Conservation (phyloP, 1,140 invertebrate species). For the Contarinia nasturtii region DNA sequence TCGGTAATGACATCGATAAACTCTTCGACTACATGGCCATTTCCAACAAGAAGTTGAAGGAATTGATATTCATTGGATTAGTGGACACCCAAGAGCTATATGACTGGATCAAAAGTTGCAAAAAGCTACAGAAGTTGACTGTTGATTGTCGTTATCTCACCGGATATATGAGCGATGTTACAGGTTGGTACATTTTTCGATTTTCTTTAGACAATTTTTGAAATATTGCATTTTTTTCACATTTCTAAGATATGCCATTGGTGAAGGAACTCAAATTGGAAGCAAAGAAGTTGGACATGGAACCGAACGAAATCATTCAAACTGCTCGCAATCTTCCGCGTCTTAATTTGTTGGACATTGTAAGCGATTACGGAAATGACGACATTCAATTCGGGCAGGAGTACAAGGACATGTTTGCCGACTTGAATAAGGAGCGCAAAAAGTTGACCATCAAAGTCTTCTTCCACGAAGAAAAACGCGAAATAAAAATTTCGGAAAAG, state of each 20-base stretch:
- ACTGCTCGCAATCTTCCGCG: background rate
- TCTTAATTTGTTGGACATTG: background rate
- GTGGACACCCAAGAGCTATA: background rate
- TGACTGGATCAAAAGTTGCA: background rate
- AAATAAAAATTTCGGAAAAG: background rate
- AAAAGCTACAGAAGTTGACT: background rate
- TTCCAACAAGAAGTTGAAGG: background rate
- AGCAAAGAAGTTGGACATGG: background rate
- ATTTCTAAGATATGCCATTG: background rate
- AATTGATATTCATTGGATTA: background rate
- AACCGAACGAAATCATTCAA: background rate
- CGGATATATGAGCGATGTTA: background rate
- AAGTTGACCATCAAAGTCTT: background rate
- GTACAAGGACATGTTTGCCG: background rate
- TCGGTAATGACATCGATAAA: background rate
- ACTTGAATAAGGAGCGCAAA: background rate
- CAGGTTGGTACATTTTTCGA: background rate
- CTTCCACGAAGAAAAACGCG: background rate
- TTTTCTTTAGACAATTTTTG: background rate
- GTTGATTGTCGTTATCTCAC: background rate
- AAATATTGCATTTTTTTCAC: background rate
- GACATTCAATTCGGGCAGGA: background rate
- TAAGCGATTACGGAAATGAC: background rate
- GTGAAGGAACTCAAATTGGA: background rate
- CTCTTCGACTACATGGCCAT: background rate